Evolutionary conservation across 2,797 vertebrate genomes (phyloP).

Genomic region (Monodelphis domestica): DNA sequence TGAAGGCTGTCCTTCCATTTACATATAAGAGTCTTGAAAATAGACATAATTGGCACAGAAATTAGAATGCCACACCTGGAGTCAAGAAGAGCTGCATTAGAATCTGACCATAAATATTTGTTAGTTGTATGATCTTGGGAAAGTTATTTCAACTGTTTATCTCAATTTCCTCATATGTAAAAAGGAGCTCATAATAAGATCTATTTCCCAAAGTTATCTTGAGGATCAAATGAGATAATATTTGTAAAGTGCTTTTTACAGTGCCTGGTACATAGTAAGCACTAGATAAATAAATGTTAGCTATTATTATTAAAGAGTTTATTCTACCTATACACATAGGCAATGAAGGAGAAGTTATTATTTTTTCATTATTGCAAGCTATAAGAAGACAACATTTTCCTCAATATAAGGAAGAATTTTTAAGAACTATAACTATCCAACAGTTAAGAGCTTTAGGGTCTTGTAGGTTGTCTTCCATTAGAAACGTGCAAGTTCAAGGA

Average conservation of each 20-base stretch:
- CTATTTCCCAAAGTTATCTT: background rate
- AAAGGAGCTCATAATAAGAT: background rate
- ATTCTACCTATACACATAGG: background rate
- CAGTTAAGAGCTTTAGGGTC: too few relatives aligned
- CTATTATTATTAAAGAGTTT: background rate
- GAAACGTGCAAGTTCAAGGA: too few relatives aligned
- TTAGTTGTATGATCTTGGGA: background rate
- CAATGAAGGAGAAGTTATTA: background rate
- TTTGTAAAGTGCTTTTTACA: background rate
- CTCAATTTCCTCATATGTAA: background rate
- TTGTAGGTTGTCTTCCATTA: too few relatives aligned
- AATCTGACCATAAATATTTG: background rate
- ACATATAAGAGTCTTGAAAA: background rate
- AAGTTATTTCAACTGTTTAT: background rate
- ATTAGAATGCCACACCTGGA: background rate
- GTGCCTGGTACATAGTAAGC: background rate
- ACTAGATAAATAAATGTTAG: background rate
- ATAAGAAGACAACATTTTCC: too few relatives aligned
- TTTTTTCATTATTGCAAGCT: too few relatives aligned
- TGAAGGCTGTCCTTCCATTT: background rate
- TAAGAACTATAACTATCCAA: too few relatives aligned
- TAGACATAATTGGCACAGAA: background rate
- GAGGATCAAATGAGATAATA: background rate
- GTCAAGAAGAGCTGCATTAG: background rate
- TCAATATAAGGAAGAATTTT: too few relatives aligned